A percentile compares a stretch with the other conserved stretches of the same genome.
phyloP scores from a whole-genome alignment of 1,140 invertebrate genomes.

The Papilio glaucus region DNA sequence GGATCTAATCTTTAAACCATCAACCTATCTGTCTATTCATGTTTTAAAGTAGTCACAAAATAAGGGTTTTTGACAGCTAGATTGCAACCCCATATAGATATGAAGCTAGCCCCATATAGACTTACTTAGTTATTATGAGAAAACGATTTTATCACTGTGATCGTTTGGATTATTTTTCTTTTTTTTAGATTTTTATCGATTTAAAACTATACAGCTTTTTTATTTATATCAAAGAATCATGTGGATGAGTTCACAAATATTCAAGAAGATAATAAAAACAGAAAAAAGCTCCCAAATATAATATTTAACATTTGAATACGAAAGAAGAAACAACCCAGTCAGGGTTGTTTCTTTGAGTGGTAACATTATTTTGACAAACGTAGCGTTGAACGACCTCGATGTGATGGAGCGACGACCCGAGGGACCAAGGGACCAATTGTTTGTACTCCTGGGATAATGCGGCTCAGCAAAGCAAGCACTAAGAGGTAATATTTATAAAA shows the following conservation, averaged over 20 bases:
- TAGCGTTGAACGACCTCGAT: background rate
- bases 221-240: background rate
- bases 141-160: background rate
- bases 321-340: too few species aligned
- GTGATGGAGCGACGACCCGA: background rate
- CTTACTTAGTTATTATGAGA: too few species aligned
- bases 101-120: too few species aligned
- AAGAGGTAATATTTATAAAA: too few species aligned
- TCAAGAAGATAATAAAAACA: background rate
- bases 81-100: background rate
- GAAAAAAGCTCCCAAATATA: background rate
- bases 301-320: background rate
- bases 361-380: conserved; percentile 5
- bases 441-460: too few species aligned
- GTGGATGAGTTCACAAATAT: background rate
- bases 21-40: too few species aligned
- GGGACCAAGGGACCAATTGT: background rate
- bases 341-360: background rate
- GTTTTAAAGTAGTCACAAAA: background rate
- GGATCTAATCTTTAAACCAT: too few species aligned
- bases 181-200: background rate
- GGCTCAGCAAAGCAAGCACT: too few species aligned
- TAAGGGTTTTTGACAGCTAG: background rate
- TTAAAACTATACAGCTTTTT: background rate
- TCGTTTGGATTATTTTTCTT: background rate